Percentiles rank a stretch among this genome's conserved stretches.
Evolutionary conservation across 1,140 invertebrate genomes (phyloP).

Genomic region (Sipha flava): DNA sequence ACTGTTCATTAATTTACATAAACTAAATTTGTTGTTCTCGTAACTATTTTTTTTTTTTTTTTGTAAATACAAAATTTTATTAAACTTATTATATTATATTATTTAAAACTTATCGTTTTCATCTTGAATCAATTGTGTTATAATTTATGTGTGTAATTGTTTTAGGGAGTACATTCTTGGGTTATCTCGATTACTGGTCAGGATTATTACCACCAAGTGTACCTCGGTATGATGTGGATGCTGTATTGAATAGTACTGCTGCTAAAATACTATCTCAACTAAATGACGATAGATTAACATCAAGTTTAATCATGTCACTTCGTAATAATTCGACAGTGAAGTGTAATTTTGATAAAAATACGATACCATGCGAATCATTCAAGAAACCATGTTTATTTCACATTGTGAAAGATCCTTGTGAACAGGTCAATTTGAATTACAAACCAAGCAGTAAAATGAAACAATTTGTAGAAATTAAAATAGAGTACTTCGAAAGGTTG

Average conservation of each 20-base stretch:
- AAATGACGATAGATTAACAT: neutral
- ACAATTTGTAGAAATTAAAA: neutral
- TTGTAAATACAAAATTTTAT: too few species aligned
- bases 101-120: too few species aligned
- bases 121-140: too few species aligned
- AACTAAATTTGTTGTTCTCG: too few species aligned
- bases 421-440: conserved; percentile 56
- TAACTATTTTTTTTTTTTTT: too few species aligned
- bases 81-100: too few species aligned
- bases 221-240: neutral
- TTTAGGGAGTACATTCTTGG: conserved; percentile 2
- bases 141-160: neutral
- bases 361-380: conserved; percentile 48
- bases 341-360: conserved; percentile 32
- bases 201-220: neutral
- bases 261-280: neutral
- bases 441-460: neutral
- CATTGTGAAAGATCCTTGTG: conserved; percentile 65
- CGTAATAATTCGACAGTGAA: neutral
- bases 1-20: too few species aligned
- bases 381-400: conserved; percentile 62
- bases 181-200: conserved; percentile 6
- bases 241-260: neutral
- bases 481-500: conserved; percentile 10
- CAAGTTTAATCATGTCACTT: neutral